Percentiles rank a stretch among this genome's conserved stretches.
These are phyloP conservation scores for Cataglyphis rosenhaueri DNA, from an alignment of 2,888 invertebrate genomes.

Conservation along the genomic window DNA sequence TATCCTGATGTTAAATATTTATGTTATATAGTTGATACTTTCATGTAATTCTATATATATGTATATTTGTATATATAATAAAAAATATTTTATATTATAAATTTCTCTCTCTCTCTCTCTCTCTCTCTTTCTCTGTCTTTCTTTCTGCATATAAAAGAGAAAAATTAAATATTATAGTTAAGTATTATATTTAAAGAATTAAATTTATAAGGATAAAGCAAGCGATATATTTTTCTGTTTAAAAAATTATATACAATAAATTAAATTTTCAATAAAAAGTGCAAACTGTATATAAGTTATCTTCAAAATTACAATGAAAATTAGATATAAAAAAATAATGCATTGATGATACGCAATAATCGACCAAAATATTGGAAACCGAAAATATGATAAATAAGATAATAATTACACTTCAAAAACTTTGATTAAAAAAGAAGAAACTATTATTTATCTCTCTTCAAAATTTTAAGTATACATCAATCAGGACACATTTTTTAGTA, in stretches of 20 bases:
- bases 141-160: background rate
- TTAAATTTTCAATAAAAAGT: background rate
- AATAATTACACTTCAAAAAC: conserved; percentile 17
- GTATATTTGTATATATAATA: too few species aligned
- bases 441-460: conserved; percentile 23
- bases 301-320: conserved; percentile 17
- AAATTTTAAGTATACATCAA: conserved; percentile 2
- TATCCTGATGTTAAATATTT: background rate
- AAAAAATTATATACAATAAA: background rate
- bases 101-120: too few species aligned
- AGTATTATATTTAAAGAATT: background rate
- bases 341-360: background rate
- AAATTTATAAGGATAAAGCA: background rate
- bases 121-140: too few species aligned
- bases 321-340: conserved; percentile 16
- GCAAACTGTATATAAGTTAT: background rate
- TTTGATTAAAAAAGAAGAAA: background rate
- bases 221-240: background rate
- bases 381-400: background rate
- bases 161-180: background rate
- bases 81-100: too few species aligned
- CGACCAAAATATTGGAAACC: background rate
- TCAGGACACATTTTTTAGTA: background rate
- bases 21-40: background rate
- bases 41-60: background rate